These are phyloP conservation scores for Meda fulgida DNA, from an alignment of 2,797 vertebrate genomes.

Conservation along the genomic window DNA sequence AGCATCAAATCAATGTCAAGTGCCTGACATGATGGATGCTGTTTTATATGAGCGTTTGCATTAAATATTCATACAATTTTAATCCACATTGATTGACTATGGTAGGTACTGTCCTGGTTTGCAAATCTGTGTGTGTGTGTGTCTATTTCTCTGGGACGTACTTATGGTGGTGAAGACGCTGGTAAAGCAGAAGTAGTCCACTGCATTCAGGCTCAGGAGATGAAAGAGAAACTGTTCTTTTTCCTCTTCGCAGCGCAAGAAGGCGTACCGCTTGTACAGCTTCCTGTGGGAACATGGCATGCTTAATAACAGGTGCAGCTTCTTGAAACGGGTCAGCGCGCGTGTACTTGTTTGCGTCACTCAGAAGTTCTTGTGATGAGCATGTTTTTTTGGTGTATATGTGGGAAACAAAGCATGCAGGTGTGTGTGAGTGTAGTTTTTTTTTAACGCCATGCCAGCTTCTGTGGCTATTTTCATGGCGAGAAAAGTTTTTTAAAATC, in stretches of 20 bases:
- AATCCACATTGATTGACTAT: background rate
- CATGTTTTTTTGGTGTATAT: background rate
- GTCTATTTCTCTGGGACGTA: constrained; percentile 72
- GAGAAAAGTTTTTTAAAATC: background rate
- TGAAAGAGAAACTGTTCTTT: constrained; percentile 97
- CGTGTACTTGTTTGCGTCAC: background rate
- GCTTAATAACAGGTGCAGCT: constrained; percentile 26
- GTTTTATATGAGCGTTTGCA: background rate
- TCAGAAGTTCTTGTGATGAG: background rate
- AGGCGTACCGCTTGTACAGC: constrained; percentile 95
- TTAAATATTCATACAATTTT: background rate
- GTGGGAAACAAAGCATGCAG: background rate
- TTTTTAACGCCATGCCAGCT: background rate
- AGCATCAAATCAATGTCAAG: background rate
- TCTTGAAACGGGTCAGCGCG: background rate
- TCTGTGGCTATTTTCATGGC: background rate
- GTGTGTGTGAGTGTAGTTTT: constrained; percentile 8
- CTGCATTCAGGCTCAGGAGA: constrained; percentile 94
- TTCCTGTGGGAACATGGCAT: constrained; percentile 78
- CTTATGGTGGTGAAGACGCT: constrained; percentile 95
- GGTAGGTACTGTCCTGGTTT: background rate
- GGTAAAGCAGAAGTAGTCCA: constrained; percentile 99
- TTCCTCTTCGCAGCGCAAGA: constrained; percentile 95
- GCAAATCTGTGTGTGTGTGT: background rate
- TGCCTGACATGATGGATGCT: no score